phyloP scores from a whole-genome alignment of 2,888 invertebrate genomes.

The Mycalesis mineus region DNA sequence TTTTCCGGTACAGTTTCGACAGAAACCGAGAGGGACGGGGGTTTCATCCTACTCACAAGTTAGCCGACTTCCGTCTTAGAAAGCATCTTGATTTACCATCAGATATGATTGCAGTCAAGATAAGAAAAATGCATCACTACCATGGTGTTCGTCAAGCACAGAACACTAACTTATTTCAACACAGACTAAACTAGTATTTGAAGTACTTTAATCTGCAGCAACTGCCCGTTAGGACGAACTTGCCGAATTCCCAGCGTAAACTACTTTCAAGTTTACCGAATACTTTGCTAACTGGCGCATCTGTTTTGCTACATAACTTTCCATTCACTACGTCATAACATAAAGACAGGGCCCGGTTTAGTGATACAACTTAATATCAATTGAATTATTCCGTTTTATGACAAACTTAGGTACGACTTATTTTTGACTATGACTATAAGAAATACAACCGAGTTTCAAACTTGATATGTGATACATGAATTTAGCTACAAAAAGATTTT shows the following conservation, averaged over 20 bases:
- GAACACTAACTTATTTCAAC: conserved; percentile 2
- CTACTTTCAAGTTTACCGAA: conserved; percentile 7
- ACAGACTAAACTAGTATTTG: not conserved
- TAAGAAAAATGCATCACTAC: too few species aligned
- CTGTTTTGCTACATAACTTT: conserved; percentile 6
- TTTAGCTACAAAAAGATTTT: too few species aligned
- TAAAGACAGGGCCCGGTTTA: not conserved
- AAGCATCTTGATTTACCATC: too few species aligned
- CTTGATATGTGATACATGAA: too few species aligned
- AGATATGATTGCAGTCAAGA: too few species aligned
- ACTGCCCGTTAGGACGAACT: not conserved
- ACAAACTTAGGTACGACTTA: too few species aligned
- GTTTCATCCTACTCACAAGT: too few species aligned
- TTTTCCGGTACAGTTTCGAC: too few species aligned
- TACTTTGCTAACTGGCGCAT: conserved; percentile 10
- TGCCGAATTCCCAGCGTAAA: conserved; percentile 6
- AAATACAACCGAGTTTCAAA: too few species aligned
- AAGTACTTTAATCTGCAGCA: conserved; percentile 5
- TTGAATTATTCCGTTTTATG: not conserved
- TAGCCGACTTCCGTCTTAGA: too few species aligned
- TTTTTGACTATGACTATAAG: too few species aligned
- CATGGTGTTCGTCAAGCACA: not conserved
- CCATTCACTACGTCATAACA: conserved; percentile 4
- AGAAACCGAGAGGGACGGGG: too few species aligned
- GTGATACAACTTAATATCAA: not conserved